A percentile compares a stretch with the other conserved stretches of the same genome.
Evolutionary conservation across 2,888 invertebrate species (phyloP).

Genomic region (Eulithis prunata): DNA sequence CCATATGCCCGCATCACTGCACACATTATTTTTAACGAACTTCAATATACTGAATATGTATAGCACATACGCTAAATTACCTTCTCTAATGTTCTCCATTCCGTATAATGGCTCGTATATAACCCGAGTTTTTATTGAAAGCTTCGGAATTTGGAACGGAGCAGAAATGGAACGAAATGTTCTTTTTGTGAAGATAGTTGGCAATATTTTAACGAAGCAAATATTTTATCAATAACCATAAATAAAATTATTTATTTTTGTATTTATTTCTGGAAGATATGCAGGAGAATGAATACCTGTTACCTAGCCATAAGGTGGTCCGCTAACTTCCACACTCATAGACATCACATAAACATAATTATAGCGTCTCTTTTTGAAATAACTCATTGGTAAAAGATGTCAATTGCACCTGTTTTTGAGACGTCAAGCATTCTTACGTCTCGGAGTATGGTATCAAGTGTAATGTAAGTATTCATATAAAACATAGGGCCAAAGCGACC

Average conservation of each 20-base stretch:
- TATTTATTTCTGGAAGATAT: too few relatives aligned
- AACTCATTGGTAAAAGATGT: too few relatives aligned
- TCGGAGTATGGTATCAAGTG: too few relatives aligned
- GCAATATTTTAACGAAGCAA: neutral
- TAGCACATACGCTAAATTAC: conserved; percentile 35
- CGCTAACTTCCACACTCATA: too few relatives aligned
- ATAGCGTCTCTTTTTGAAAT: too few relatives aligned
- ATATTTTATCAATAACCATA: neutral
- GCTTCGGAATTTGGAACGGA: conserved; percentile 22
- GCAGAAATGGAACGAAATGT: conserved; percentile 19
- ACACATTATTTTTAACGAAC: conserved; percentile 37
- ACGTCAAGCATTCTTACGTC: too few relatives aligned
- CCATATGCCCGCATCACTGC: conserved; percentile 16
- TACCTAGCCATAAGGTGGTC: too few relatives aligned
- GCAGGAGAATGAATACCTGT: too few relatives aligned
- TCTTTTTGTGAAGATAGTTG: conserved; percentile 10
- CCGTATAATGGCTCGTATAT: conserved; percentile 32
- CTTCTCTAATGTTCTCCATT: conserved; percentile 33
- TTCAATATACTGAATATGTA: conserved; percentile 18
- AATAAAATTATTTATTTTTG: too few relatives aligned
- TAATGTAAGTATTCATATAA: too few relatives aligned
- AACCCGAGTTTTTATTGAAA: conserved; percentile 27
- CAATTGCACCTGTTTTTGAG: too few relatives aligned
- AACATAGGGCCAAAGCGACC: neutral
- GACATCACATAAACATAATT: too few relatives aligned